phyloP scores from a whole-genome alignment of 1,140 invertebrate species.

The Pseudomyrmex cubaensis region DNA sequence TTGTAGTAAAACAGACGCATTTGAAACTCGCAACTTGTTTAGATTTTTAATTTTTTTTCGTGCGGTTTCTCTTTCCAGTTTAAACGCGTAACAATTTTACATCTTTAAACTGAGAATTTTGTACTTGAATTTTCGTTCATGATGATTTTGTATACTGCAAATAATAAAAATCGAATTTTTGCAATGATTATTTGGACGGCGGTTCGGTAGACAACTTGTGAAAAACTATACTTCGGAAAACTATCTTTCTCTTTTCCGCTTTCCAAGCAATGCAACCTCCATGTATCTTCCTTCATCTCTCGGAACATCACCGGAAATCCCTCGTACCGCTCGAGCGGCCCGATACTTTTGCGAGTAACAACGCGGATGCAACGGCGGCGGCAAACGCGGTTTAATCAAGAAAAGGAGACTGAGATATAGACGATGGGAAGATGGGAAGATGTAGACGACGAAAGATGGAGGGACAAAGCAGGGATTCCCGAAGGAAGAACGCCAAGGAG shows the following conservation, averaged over 20 bases:
- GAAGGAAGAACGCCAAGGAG: conserved; percentile 20
- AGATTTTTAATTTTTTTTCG: no score
- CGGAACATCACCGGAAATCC: conserved; percentile 40
- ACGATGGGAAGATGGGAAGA: conserved; percentile 55
- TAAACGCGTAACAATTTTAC: no score
- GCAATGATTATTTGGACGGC: not conserved
- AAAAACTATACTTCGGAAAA: conserved; percentile 20
- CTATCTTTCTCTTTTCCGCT: conserved; percentile 9
- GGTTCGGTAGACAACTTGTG: not conserved
- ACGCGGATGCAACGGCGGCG: conserved; percentile 38
- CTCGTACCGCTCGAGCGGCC: conserved; percentile 29
- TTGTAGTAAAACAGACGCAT: no score
- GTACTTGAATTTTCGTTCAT: no score
- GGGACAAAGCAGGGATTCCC: conserved; percentile 48
- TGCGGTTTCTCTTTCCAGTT: no score
- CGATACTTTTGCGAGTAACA: conserved; percentile 72
- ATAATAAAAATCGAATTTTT: not conserved
- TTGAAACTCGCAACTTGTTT: no score
- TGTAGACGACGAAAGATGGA: conserved; percentile 47
- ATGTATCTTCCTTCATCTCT: conserved; percentile 18
- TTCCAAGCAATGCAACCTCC: conserved; percentile 31
- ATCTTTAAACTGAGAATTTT: no score
- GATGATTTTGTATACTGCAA: not conserved
- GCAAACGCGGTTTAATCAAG: conserved; percentile 79
- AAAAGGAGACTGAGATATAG: conserved; percentile 73